A percentile compares a stretch with the other conserved stretches of the same genome.
Evolutionary conservation across 2,888 invertebrate species (phyloP).

Genomic region (Campopleginae sp.): DNA sequence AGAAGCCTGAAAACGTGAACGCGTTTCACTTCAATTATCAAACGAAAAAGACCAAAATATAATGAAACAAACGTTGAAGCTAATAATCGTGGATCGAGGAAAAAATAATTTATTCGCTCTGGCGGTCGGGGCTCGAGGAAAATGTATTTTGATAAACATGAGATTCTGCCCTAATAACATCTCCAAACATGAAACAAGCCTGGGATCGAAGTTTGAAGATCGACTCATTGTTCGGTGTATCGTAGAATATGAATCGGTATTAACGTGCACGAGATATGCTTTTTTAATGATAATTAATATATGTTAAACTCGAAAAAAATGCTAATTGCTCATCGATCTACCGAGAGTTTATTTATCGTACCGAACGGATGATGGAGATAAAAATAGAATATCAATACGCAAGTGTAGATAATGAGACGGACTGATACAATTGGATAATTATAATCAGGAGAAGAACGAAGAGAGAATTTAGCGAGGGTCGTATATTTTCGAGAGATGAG

Average conservation of each 20-base stretch:
- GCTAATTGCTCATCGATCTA: neutral
- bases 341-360: neutral
- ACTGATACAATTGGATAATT: conserved; percentile 59
- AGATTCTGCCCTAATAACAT: neutral
- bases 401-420: conserved; percentile 53
- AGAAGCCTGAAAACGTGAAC: conserved; percentile 29
- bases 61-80: conserved; percentile 14
- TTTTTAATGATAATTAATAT: conserved; percentile 2
- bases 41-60: conserved; percentile 20
- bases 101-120: conserved; percentile 13
- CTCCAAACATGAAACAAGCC: neutral
- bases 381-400: conserved; percentile 18
- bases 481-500: conserved; percentile 22
- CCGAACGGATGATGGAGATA: neutral
- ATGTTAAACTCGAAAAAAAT: neutral
- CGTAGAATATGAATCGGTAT: neutral
- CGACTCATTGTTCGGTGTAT: neutral
- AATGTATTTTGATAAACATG: neutral
- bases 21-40: conserved; percentile 40
- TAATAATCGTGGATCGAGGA: conserved; percentile 6
- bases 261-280: neutral
- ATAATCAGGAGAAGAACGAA: conserved; percentile 61
- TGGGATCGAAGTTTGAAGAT: neutral
- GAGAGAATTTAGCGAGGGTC: conserved; percentile 61
- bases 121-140: neutral